Conservation (phyloP, 2,113 vertebrate species). For the Spilogale gracilis region DNA sequence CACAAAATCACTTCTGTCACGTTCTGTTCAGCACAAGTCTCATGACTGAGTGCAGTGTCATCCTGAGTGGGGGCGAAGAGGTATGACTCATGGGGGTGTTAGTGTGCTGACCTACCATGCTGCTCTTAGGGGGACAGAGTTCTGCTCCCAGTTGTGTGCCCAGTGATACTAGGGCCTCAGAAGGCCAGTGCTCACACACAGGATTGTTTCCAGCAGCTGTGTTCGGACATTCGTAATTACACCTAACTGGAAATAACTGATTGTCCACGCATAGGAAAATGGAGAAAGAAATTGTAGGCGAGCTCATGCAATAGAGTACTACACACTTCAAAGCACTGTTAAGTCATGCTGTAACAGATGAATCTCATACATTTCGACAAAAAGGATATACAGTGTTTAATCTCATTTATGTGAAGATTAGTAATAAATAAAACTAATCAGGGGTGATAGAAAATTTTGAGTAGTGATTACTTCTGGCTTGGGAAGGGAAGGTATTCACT, state of each 20-base stretch:
- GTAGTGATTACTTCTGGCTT: not conserved
- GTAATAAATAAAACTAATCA: not conserved
- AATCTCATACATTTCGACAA: not conserved
- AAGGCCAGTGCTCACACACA: not conserved
- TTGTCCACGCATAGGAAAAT: not conserved
- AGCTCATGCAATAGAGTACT: not conserved
- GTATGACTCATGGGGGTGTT: not conserved
- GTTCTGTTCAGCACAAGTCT: not conserved
- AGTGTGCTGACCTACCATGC: not conserved
- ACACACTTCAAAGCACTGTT: not conserved
- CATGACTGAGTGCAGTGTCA: not conserved
- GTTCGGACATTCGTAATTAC: not conserved
- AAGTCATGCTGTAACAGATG: not conserved
- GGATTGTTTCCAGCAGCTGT: not conserved
- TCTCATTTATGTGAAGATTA: constrained; percentile 5
- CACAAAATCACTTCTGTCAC: not conserved
- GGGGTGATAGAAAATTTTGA: not conserved
- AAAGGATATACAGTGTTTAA: not conserved
- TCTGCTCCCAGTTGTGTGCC: not conserved
- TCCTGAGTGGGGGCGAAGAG: not conserved
- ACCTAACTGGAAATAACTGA: not conserved
- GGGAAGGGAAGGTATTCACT: not conserved
- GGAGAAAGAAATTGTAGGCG: not conserved
- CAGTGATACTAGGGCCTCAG: not conserved
- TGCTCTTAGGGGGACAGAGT: not conserved